These are phyloP conservation scores for Nemopilema nomurai DNA, from an alignment of 30 jellyfish, hydroid and myxozoan genomes.

Conservation along the genomic window DNA sequence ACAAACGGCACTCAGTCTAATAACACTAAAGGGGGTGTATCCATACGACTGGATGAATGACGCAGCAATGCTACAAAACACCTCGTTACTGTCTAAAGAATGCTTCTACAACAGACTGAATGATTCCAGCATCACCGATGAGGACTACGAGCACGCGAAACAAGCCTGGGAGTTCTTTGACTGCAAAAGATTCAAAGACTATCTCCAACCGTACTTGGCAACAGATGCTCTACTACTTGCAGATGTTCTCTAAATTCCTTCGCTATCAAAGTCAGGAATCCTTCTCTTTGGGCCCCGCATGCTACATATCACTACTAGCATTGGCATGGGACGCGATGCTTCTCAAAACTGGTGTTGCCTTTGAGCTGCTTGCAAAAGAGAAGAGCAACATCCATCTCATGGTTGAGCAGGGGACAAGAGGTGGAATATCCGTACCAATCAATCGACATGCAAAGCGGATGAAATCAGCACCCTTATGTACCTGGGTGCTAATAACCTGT, in stretches of 20 bases:
- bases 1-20: background rate
- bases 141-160: too few species aligned
- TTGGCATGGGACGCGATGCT: slow-evolving; percentile 42
- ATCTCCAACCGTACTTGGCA: background rate
- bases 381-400: slow-evolving; percentile 10
- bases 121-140: background rate
- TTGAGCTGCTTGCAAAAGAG: slow-evolving; percentile 8
- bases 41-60: slow-evolving; percentile 2
- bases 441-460: background rate
- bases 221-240: background rate
- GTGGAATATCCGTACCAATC: background rate
- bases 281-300: background rate
- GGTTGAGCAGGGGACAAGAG: slow-evolving; percentile 12
- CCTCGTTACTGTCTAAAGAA: background rate
- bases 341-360: background rate
- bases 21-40: background rate
- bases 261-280: background rate
- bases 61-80: background rate
- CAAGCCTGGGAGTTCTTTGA: too few species aligned
- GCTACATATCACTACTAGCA: slow-evolving; percentile 1
- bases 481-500: background rate
- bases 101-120: background rate
- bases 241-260: background rate
- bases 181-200: background rate
- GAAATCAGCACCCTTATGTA: background rate